phyloP scores from a whole-genome alignment of 1,140 invertebrate genomes.

The Cepaea nemoralis region DNA sequence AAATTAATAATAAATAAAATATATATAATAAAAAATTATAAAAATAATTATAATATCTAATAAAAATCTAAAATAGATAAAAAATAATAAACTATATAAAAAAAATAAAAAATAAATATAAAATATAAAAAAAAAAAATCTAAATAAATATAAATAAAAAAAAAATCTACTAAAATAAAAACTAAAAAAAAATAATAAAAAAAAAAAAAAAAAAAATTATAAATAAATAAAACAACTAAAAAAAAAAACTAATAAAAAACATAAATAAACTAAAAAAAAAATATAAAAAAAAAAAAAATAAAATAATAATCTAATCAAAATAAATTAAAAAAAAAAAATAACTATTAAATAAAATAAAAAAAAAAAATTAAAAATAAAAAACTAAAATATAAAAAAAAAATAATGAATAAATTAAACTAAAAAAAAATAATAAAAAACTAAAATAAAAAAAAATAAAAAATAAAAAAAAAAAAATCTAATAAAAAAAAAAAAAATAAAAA shows the following conservation, averaged over 20 bases:
- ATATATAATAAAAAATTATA: not conserved
- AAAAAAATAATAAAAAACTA: not conserved
- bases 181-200: not conserved
- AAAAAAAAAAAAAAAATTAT: not conserved
- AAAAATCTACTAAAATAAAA: not conserved
- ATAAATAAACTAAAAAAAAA: constrained; percentile 6
- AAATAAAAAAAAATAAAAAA: not conserved
- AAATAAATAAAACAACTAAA: not conserved
- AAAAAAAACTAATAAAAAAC: not conserved
- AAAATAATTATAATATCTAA: not conserved
- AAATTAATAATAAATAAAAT: not conserved
- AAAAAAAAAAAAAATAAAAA: not conserved
- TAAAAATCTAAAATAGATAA: not conserved
- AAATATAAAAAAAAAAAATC: not conserved
- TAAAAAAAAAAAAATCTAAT: not conserved
- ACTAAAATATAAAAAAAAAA: constrained; percentile 6
- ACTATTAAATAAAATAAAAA: not conserved
- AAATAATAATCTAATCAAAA: not conserved
- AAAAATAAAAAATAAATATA: not conserved
- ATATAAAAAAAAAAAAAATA: not conserved
- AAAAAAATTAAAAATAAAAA: not conserved
- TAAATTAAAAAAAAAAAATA: not conserved
- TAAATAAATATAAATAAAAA: not conserved
- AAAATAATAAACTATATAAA: not conserved
- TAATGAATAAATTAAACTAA: not conserved